These are phyloP conservation scores for Dinoponera quadriceps DNA, from an alignment of 1,140 invertebrate genomes.

Conservation along the genomic window DNA sequence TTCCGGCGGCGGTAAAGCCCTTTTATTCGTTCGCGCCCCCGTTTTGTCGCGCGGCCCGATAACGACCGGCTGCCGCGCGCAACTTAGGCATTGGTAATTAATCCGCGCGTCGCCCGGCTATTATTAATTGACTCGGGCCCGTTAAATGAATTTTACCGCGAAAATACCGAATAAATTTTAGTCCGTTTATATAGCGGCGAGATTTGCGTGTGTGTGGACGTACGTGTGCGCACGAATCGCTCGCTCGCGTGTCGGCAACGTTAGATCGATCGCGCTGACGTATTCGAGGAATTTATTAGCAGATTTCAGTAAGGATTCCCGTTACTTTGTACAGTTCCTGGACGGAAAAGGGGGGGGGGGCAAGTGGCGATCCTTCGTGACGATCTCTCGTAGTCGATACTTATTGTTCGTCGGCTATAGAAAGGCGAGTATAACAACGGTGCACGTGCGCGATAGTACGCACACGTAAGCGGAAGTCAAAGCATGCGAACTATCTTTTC, in stretches of 20 bases:
- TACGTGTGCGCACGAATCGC: neutral
- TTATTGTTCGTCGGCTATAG: constrained; percentile 30
- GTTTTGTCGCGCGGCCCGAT: constrained; percentile 60
- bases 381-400: constrained; percentile 49
- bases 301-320: constrained; percentile 42
- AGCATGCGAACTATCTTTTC: constrained; percentile 84
- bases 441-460: constrained; percentile 49
- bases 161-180: constrained; percentile 50
- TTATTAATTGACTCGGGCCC: constrained; percentile 38
- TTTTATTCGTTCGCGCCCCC: constrained; percentile 70
- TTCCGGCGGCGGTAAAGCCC: constrained; percentile 63
- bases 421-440: constrained; percentile 51
- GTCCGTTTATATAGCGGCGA: neutral
- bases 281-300: constrained; percentile 36
- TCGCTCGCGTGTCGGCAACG: neutral
- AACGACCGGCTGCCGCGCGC: constrained; percentile 36
- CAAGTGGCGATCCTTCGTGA: neutral
- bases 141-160: constrained; percentile 51
- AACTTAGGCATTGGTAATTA: constrained; percentile 64
- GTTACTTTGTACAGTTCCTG: constrained; percentile 15
- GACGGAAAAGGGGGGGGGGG: neutral
- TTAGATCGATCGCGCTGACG: constrained; percentile 21
- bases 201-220: neutral
- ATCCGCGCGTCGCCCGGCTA: constrained; percentile 27
- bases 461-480: constrained; percentile 72